Evolutionary conservation across 92 coral and sea anemone species (phyloP).

Genomic region (Phenganax marumi): DNA sequence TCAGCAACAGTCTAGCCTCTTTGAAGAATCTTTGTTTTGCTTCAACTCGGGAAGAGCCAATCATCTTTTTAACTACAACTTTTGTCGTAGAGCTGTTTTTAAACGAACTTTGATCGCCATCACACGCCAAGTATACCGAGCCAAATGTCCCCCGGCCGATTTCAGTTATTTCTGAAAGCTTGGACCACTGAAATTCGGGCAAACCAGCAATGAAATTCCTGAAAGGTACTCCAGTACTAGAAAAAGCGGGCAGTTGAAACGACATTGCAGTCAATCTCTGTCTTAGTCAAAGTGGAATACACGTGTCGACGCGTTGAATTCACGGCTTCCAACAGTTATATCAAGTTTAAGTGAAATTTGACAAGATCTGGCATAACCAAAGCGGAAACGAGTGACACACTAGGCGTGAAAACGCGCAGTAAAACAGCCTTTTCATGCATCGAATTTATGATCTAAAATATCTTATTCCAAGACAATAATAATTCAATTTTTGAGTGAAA

Average conservation of each 20-base stretch:
- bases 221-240: slow-evolving; percentile 1
- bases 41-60: slow-evolving; percentile 12
- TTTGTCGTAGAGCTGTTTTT: background rate
- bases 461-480: too few relatives aligned
- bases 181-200: slow-evolving; percentile 5
- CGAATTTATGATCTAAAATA: too few relatives aligned
- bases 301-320: too few relatives aligned
- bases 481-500: too few relatives aligned
- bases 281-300: too few relatives aligned
- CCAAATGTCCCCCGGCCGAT: slow-evolving; percentile 21
- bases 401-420: too few relatives aligned
- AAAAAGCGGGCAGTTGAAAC: slow-evolving; percentile 8
- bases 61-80: slow-evolving; percentile 37
- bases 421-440: too few relatives aligned
- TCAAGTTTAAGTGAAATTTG: too few relatives aligned
- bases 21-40: slow-evolving; percentile 42
- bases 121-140: background rate
- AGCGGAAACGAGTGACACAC: too few relatives aligned
- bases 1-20: slow-evolving; percentile 37
- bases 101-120: background rate
- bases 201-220: slow-evolving; percentile 1
- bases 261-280: background rate
- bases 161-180: slow-evolving; percentile 6
- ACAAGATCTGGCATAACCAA: too few relatives aligned
- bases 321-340: too few relatives aligned